Percentiles rank a stretch among this genome's conserved stretches.
These are phyloP conservation scores for Petromus typicus DNA, from an alignment of 2,113 vertebrate genomes.

Conservation along the genomic window DNA sequence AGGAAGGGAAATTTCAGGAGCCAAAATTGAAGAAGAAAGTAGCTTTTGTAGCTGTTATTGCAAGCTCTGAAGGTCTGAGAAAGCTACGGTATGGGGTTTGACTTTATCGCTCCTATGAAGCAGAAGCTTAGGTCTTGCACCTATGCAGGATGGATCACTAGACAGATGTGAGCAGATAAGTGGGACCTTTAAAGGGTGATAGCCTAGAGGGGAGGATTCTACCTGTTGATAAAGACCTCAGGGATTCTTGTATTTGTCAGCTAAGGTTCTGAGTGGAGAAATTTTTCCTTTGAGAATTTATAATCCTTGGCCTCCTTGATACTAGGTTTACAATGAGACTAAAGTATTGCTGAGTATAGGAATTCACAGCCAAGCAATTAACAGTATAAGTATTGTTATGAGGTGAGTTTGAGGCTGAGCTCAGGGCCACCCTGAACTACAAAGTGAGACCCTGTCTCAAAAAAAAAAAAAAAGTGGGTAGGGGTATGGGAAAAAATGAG, in stretches of 20 bases:
- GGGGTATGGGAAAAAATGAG: too few species aligned
- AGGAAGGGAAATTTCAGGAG: conserved; percentile 37
- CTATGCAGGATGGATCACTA: not conserved
- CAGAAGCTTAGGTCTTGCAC: not conserved
- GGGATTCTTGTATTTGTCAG: conserved; percentile 34
- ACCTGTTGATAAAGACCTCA: not conserved
- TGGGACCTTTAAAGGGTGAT: not conserved
- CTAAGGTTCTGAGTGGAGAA: not conserved
- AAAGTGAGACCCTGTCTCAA: too few species aligned
- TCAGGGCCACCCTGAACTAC: too few species aligned
- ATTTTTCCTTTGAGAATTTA: conserved; percentile 11
- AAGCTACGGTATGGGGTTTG: not conserved
- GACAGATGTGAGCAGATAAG: not conserved
- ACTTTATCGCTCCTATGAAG: not conserved
- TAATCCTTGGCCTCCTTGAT: not conserved
- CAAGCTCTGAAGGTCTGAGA: not conserved
- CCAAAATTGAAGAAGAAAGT: conserved; percentile 14
- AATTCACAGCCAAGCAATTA: conserved; percentile 31
- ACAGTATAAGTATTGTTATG: not conserved
- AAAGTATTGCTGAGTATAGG: not conserved
- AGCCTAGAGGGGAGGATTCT: not conserved
- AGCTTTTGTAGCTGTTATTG: not conserved
- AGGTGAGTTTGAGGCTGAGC: too few species aligned
- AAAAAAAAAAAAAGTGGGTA: too few species aligned
- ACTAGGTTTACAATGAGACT: conserved; percentile 33